Base-by-base conservation (phyloP, 2,888 invertebrate genomes). In the Eudasyphora cyanicolor region DNA sequence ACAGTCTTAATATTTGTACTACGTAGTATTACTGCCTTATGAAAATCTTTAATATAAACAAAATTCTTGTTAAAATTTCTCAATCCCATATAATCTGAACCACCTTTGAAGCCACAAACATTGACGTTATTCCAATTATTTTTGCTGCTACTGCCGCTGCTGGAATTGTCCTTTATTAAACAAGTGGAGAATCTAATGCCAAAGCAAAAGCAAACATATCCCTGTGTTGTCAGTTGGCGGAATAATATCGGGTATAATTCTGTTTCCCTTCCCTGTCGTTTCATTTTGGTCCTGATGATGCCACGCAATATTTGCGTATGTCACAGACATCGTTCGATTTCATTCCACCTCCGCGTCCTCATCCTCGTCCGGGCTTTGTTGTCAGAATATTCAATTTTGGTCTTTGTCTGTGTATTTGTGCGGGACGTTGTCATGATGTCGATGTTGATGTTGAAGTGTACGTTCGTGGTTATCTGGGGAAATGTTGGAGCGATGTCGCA, bases 381-480 rank as follows among this genome's bases (percentile, higher is more conserved):
- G 42, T 38, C 67, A 42, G 67, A 67, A n/a, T 42, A 67, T 38
- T 67, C 67, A 67, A 38, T 67, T 42, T 67, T 8, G 67, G 21
- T 35, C 67, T 67, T 42, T 42, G 42, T 35, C n/a, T 60, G 60
- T 60, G 60, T 5, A 14, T 32, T n/a, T 62, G 6, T n/a, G 12
- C 5, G 51, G 51, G 10, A 8, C 32, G 17, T 62, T 62, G 62
- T 24, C 21, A 67, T 67, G 67, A 42, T 64, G 64, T 42, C n/a
- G n/a, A n/a, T n/a, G n/a, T n/a, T n/a, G n/a, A n/a, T n/a, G n/a
- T n/a, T n/a, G 42, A 24, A 67, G 67, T 67, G 14, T 24, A 42
- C 4, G 19, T 42, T 67, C 67, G 67, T 67, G 67, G 67, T 67
- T 67, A 67, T 67, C 67, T 21, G 38, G n/a, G n/a, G 24, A 38